Evolutionary conservation across 1,140 invertebrate genomes (phyloP), one percentile per base, ranked within the genome.

Genomic region (Plutomurus gul): DNA sequence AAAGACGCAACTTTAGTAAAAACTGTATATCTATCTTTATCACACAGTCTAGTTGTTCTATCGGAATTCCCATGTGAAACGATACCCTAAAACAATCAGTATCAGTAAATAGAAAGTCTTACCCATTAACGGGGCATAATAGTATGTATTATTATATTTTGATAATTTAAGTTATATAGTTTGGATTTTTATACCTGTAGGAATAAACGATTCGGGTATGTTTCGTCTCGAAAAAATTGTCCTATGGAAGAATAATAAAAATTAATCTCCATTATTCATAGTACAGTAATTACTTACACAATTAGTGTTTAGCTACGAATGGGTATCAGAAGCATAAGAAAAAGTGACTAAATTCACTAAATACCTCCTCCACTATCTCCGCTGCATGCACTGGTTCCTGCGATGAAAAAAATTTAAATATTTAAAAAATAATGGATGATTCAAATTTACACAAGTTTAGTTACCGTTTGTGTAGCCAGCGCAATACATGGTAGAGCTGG

Each of bases 1-100:
- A 79, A 79, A 13, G 78, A 36, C 3, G 33, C 73, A 3, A 79
- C 78, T 43, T 75, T 75, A 47, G 78, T 79, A 27, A 79, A 79
- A 30, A 79, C 60, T 20, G 78, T 74, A 11, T 79, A 79, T 71
- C 75, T 72, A 46, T 75, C 71, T 3, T 75, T 7, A 25, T 79
- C 78, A 71, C 78, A 79, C 3, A 79, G 18, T 33, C 78, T 16
- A 30, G 78, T 20, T 6, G 22, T 27, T 22, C 30, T 49, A 40
- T 71, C 56, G 0, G 27, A 49, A 79, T 79, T 79, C 36, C 78
- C 78, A 43, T 79, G 78, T 16, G 51, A 70, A 7, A 79, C 73
- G 4, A 79, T 79, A 33, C 78, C 78, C 56, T 79, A 60, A 47
- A 18, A 39, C 25, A n/a, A 65, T 77, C 8, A 43, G n/a, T 36